phyloP scores from a whole-genome alignment of 1,140 invertebrate genomes.

The Achroia grisella region DNA sequence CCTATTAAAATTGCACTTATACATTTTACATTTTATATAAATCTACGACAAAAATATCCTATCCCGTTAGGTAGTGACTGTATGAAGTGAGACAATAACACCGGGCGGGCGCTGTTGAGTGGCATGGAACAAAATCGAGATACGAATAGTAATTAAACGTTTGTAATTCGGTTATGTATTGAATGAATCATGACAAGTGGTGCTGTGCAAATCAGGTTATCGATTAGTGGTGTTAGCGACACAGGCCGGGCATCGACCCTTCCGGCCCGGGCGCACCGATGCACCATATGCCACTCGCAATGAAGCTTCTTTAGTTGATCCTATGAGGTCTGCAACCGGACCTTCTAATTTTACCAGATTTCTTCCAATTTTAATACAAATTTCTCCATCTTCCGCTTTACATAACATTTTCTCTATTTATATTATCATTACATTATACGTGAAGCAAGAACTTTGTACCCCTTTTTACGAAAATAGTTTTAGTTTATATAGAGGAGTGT shows the following conservation, averaged over 20 bases:
- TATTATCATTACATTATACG: too few relatives aligned
- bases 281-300: slow-evolving; percentile 4
- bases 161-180: slow-evolving; percentile 25
- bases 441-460: too few relatives aligned
- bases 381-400: too few relatives aligned
- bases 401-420: too few relatives aligned
- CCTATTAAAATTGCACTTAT: too few relatives aligned
- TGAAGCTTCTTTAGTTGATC: slow-evolving; percentile 4
- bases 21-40: too few relatives aligned
- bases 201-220: slow-evolving; percentile 59
- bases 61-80: neutral
- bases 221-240: slow-evolving; percentile 47
- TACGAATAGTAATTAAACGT: slow-evolving; percentile 17
- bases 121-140: slow-evolving; percentile 10
- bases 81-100: neutral
- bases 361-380: too few relatives aligned
- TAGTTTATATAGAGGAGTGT: too few relatives aligned
- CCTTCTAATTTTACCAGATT: too few relatives aligned
- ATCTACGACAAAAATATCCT: neutral
- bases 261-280: slow-evolving; percentile 11
- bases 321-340: slow-evolving; percentile 3
- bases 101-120: slow-evolving; percentile 5
- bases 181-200: slow-evolving; percentile 38
- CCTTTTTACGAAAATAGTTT: too few relatives aligned
- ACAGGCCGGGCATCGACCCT: slow-evolving; percentile 50